A percentile compares a stretch with the other conserved stretches of the same genome.
Evolutionary conservation across 2,797 vertebrate genomes (phyloP).

Genomic region (Protosalanx chinensis): DNA sequence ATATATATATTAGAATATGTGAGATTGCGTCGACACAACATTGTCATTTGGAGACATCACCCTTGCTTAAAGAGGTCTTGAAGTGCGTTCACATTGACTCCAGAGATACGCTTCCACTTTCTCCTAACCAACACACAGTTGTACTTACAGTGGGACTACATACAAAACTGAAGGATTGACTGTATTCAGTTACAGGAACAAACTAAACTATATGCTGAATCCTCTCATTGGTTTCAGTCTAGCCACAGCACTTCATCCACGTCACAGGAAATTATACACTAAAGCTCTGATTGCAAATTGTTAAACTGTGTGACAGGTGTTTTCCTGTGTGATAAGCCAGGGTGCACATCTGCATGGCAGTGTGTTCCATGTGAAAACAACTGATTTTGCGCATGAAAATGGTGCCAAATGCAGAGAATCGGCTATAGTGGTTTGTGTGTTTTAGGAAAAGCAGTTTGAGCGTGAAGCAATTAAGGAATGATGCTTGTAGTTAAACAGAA

Average conservation of each 20-base stretch:
- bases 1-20: too few species aligned
- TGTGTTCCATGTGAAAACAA: neutral
- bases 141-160: too few species aligned
- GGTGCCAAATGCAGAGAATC: too few species aligned
- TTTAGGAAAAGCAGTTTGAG: too few species aligned
- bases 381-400: neutral
- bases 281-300: neutral
- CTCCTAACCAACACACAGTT: conserved; percentile 51
- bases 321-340: neutral
- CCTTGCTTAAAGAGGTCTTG: conserved; percentile 55
- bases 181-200: too few species aligned
- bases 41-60: conserved; percentile 64
- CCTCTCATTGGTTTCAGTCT: too few species aligned
- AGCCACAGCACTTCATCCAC: too few species aligned
- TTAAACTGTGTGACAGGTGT: neutral
- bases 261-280: too few species aligned
- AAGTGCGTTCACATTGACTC: conserved; percentile 39
- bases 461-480: conserved; percentile 42
- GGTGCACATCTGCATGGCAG: neutral
- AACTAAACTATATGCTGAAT: too few species aligned
- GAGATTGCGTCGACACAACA: conserved; percentile 69
- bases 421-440: too few species aligned
- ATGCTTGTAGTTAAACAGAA: too few species aligned
- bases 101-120: conserved; percentile 38
- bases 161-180: too few species aligned